Evolutionary conservation across 2,888 invertebrate genomes (phyloP), one percentile per base, ranked within the genome.

Genomic region (Pollenia griseotomentosa): DNA sequence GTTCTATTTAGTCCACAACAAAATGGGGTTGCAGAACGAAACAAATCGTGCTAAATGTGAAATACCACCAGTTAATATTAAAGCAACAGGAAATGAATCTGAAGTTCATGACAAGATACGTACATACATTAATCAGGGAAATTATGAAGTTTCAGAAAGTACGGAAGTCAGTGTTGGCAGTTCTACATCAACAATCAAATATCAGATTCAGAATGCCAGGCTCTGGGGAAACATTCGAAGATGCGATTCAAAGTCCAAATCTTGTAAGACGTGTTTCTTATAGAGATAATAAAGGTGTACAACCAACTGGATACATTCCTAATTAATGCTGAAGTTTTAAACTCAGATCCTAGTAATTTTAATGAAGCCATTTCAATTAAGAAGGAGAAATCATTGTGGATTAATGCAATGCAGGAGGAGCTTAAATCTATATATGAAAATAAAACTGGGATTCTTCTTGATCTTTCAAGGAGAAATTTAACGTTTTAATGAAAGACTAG

Each of bases 291-390:
- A 63, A 42, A 53, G 40, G n/a, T 40, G 11, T 53, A 33, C 48
- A 10, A 11, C 42, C 16, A 11, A 53, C 11, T 53, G 4, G 40
- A 14, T 53, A 63, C 42, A n/a, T 19, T 1, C 19, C 19, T 42
- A 7, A 48, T 70, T 0, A 68, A 75, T 59, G 55, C 57, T 44
- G 66, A 51, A 46, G 16, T 46, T 66, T 68, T 57, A 44, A 19
- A 8, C 4, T 19, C 48, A 33, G 81, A 81, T 81, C 63, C 73
- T 14, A 55, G n/a, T 66, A 66, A 66, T 48, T 66, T 83, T 53
- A 77, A 83, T 70, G 70, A 77, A 59, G 77, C 57, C 14, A 77
- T 83, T 83, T 42, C 23, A 77, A 83, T 77, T 77, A 77, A 77
- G 70, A 77, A 77, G 70, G 77, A 83, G 70, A 77, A 73, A 16